A percentile compares a stretch with the other conserved stretches of the same genome.
Evolutionary conservation across 2,113 vertebrate species (phyloP).

Genomic region (Trichomycterus rosablanca): DNA sequence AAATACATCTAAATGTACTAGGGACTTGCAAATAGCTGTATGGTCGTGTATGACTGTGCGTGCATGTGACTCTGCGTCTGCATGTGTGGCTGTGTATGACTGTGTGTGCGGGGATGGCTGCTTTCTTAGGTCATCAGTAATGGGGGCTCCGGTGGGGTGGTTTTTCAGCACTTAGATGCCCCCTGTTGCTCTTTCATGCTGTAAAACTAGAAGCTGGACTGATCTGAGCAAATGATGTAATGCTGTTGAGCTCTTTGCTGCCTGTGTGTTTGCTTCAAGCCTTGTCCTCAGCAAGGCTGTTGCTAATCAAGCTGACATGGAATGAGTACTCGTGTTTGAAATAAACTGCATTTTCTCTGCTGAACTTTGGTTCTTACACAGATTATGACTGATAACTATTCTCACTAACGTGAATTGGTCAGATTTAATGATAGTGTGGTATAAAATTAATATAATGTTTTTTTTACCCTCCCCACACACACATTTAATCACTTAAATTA

Average conservation of each 20-base stretch:
- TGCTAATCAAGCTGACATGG: neutral
- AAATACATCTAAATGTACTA: no score
- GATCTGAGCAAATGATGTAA: neutral
- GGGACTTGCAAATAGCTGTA: no score
- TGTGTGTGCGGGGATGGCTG: no score
- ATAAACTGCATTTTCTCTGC: no score
- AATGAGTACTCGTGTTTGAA: neutral
- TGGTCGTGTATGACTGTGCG: slow-evolving; percentile 9
- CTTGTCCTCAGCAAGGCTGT: neutral
- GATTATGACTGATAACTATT: no score
- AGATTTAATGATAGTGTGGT: no score
- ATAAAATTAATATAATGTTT: no score
- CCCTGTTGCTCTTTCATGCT: neutral
- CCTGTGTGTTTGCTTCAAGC: neutral
- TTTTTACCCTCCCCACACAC: no score
- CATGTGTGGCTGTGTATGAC: no score
- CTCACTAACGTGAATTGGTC: no score
- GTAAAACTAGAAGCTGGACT: neutral
- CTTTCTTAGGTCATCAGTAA: no score
- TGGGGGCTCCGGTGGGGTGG: slow-evolving; percentile 5
- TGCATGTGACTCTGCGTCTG: slow-evolving; percentile 3
- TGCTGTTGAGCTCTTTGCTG: neutral
- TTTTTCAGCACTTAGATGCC: slow-evolving; percentile 10
- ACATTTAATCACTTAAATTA: no score
- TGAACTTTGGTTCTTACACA: neutral